A percentile compares a stretch with the other conserved stretches of the same genome.
Conservation (phyloP, 2,888 invertebrate genomes). For the Nezara viridula region DNA sequence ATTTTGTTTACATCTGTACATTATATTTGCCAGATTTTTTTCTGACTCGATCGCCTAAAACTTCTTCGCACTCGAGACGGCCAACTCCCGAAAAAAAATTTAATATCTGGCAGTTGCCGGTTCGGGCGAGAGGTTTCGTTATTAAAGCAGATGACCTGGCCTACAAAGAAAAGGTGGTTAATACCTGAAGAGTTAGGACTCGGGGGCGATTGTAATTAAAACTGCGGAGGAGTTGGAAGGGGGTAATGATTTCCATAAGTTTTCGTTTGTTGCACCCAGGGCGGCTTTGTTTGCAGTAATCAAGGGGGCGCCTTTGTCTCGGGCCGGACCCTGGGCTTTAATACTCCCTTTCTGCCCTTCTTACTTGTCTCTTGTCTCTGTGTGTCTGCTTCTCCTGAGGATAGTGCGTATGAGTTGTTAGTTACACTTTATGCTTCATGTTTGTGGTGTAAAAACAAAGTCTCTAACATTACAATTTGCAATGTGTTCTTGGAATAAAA, state of each 20-base stretch:
- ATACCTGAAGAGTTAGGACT: constrained; percentile 50
- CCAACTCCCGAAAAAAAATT: background rate
- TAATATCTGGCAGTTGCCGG: background rate
- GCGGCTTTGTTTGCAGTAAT: constrained; percentile 54
- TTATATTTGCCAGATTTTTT: too few species aligned
- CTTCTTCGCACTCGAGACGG: background rate
- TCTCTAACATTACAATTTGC: background rate
- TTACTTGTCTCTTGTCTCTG: background rate
- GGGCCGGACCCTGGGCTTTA: background rate
- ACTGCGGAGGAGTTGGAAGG: background rate
- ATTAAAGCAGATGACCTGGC: constrained; percentile 46
- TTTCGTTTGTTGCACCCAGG: constrained; percentile 52
- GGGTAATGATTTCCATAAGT: constrained; percentile 50
- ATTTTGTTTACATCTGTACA: too few species aligned
- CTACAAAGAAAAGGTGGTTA: constrained; percentile 47
- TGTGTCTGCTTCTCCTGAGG: background rate
- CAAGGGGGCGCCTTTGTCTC: background rate
- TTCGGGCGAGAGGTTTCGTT: constrained; percentile 36
- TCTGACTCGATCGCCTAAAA: too few species aligned
- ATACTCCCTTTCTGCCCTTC: constrained; percentile 21
- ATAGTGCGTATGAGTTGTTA: constrained; percentile 1
- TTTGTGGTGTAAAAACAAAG: background rate
- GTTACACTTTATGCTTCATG: background rate
- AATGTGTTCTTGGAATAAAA: background rate
- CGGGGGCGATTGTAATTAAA: constrained; percentile 41